Percentiles rank a stretch among this genome's conserved stretches.
Evolutionary conservation across 92 coral and sea anemone species (phyloP).

Genomic region (Plumapathes pennacea): DNA sequence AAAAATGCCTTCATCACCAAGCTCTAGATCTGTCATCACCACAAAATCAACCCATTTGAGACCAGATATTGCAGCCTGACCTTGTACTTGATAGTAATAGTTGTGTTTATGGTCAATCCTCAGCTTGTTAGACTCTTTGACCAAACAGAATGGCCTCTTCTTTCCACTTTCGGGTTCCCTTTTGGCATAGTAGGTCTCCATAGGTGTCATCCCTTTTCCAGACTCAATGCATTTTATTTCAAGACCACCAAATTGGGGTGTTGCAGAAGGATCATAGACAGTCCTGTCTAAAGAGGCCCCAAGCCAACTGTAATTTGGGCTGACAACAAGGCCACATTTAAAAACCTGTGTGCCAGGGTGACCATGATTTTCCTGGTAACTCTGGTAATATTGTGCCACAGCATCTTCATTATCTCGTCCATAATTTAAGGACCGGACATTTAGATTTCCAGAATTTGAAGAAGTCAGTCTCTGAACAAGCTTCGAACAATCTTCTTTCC

Average conservation of each 20-base stretch:
- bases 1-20: slow-evolving; percentile 57
- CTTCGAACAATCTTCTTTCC: slow-evolving; percentile 46
- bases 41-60: slow-evolving; percentile 62
- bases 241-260: slow-evolving; percentile 50
- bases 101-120: slow-evolving; percentile 30
- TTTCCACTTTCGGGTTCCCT: slow-evolving; percentile 37
- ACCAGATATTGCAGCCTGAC: slow-evolving; percentile 61
- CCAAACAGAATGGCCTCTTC: slow-evolving; percentile 44
- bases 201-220: slow-evolving; percentile 68
- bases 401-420: slow-evolving; percentile 47
- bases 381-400: slow-evolving; percentile 24
- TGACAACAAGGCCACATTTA: slow-evolving; percentile 58
- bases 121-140: slow-evolving; percentile 17
- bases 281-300: slow-evolving; percentile 64
- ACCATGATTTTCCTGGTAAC: slow-evolving; percentile 56
- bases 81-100: slow-evolving; percentile 54
- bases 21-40: slow-evolving; percentile 58
- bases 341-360: slow-evolving; percentile 51
- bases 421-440: slow-evolving; percentile 44
- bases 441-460: slow-evolving; percentile 16
- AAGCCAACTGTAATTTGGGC: slow-evolving; percentile 61
- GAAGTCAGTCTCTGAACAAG: slow-evolving; percentile 42
- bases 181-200: slow-evolving; percentile 37
- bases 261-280: slow-evolving; percentile 46
- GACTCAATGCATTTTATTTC: slow-evolving; percentile 64